phyloP scores from a whole-genome alignment of 2,113 vertebrate genomes.

The Sceloporus tristichus region DNA sequence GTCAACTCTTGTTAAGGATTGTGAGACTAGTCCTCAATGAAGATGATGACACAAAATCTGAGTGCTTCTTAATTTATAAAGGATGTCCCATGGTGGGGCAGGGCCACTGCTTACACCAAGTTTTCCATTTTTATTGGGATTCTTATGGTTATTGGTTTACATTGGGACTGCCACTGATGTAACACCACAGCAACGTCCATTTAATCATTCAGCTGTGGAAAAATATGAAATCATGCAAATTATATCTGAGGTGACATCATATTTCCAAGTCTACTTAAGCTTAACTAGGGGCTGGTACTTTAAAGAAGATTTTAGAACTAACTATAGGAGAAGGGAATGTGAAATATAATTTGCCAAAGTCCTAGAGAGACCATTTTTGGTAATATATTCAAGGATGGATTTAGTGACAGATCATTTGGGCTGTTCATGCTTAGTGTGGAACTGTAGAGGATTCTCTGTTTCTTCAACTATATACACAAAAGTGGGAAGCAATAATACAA shows the following conservation, averaged over 20 bases:
- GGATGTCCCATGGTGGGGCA: neutral
- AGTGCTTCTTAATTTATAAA: neutral
- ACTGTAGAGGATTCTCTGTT: too few species aligned
- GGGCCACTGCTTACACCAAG: neutral
- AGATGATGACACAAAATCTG: neutral
- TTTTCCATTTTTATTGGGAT: neutral
- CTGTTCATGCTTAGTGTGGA: too few species aligned
- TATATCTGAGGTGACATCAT: constrained; percentile 32
- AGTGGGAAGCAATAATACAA: too few species aligned
- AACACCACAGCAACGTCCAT: constrained; percentile 24
- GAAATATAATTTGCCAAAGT: neutral
- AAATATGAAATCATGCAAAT: constrained; percentile 22
- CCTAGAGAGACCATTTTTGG: neutral
- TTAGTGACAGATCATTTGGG: neutral
- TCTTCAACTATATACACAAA: too few species aligned
- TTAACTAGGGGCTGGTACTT: constrained; percentile 45
- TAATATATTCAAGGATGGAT: neutral
- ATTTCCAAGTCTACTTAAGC: constrained; percentile 22
- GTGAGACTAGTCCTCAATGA: neutral
- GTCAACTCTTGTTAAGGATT: neutral
- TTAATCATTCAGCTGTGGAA: constrained; percentile 5
- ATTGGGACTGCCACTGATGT: neutral
- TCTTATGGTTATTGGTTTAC: constrained; percentile 17
- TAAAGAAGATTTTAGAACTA: constrained; percentile 31
- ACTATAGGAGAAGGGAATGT: constrained; percentile 40